Evolutionary conservation across 2,888 invertebrate genomes (phyloP).

Genomic region (Teleiodes luculella): DNA sequence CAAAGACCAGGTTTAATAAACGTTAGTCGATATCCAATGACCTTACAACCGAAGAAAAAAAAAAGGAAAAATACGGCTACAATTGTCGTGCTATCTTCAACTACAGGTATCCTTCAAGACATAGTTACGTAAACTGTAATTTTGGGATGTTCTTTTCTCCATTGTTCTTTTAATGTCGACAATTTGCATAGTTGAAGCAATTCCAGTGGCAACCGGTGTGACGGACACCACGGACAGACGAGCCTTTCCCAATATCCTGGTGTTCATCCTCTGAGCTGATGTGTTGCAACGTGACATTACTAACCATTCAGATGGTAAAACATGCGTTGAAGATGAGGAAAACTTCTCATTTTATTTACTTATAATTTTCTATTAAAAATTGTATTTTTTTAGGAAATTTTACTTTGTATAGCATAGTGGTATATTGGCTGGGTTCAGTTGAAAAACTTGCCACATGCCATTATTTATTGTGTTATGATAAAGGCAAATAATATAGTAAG

Average conservation of each 20-base stretch:
- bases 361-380: no score
- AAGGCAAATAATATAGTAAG: no score
- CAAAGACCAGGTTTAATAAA: no score
- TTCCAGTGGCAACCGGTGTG: constrained; percentile 19
- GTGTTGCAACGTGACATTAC: constrained; percentile 29
- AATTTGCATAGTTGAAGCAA: constrained; percentile 1
- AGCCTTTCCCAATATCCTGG: constrained; percentile 45
- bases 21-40: no score
- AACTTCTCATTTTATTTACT: no score
- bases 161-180: neutral
- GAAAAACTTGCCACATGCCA: no score
- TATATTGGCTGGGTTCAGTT: no score
- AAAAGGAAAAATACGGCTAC: neutral
- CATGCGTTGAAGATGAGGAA: neutral
- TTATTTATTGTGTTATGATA: no score
- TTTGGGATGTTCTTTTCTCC: neutral
- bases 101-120: neutral
- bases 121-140: constrained; percentile 1
- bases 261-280: constrained; percentile 35
- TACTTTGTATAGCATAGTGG: no score
- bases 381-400: no score
- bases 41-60: neutral
- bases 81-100: neutral
- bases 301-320: neutral
- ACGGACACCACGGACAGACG: constrained; percentile 23